A percentile compares a stretch with the other conserved stretches of the same genome.
Evolutionary conservation across 2,113 vertebrate genomes (phyloP).

Genomic region (Perca fluviatilis): DNA sequence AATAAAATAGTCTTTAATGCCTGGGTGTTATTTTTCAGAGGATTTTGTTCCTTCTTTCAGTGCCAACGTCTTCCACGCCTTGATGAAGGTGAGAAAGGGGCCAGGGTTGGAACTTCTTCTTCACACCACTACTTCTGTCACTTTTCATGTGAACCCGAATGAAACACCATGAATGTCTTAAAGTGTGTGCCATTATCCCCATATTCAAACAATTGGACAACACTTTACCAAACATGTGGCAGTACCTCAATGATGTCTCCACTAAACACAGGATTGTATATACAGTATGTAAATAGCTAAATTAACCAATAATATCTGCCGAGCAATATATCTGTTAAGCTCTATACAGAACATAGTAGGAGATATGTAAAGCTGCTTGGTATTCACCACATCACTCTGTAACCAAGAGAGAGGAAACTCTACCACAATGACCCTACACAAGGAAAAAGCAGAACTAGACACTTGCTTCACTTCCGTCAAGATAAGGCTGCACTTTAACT

Average conservation of each 20-base stretch:
- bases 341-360: neutral
- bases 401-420: neutral
- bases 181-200: neutral
- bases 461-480: slow-evolving; percentile 12
- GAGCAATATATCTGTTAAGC: neutral
- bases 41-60: too few relatives aligned
- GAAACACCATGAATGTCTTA: neutral
- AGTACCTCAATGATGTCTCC: too few relatives aligned
- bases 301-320: too few relatives aligned
- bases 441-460: slow-evolving; percentile 35
- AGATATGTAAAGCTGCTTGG: neutral
- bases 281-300: too few relatives aligned
- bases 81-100: neutral
- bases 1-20: too few relatives aligned
- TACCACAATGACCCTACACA: slow-evolving; percentile 19
- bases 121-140: neutral
- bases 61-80: too few relatives aligned
- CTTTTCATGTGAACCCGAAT: neutral
- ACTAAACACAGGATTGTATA: too few relatives aligned
- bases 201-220: neutral
- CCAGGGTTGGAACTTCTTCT: neutral
- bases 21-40: too few relatives aligned
- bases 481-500: neutral
- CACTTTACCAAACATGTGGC: too few relatives aligned
- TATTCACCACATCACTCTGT: neutral